phyloP scores from a whole-genome alignment of 2,113 vertebrate species.

The Marmota flaviventris region DNA sequence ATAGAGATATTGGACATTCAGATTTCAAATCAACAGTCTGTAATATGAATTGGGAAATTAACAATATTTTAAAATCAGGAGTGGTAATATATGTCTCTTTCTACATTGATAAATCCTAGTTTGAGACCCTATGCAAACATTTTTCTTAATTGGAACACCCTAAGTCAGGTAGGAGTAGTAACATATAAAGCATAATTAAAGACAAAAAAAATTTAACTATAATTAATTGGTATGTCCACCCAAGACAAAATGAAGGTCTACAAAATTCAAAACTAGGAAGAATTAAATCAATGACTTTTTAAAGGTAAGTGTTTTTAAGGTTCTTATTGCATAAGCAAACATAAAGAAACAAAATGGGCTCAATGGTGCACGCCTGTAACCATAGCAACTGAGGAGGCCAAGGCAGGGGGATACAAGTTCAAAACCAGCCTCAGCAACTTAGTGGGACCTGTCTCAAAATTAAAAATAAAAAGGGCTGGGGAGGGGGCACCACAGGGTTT shows the following conservation, averaged over 20 bases:
- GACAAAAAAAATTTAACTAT: background rate
- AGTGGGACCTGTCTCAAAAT: too few relatives aligned
- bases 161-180: background rate
- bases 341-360: background rate
- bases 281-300: background rate
- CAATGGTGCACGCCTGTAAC: too few relatives aligned
- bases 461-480: too few relatives aligned
- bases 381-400: too few relatives aligned
- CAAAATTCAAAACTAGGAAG: slow-evolving; percentile 50
- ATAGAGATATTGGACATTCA: background rate
- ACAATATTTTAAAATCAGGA: slow-evolving; percentile 14
- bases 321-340: background rate
- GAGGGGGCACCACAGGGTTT: too few relatives aligned
- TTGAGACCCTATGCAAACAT: background rate
- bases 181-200: background rate
- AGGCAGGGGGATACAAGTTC: too few relatives aligned
- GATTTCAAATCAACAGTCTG: slow-evolving; percentile 47
- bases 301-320: background rate
- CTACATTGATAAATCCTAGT: background rate
- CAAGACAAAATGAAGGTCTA: background rate
- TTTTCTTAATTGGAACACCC: background rate
- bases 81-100: background rate
- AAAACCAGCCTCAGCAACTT: too few relatives aligned
- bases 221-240: slow-evolving; percentile 28
- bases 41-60: slow-evolving; percentile 47